Percentiles rank a stretch among this genome's conserved stretches.
Conservation (phyloP, 2,113 vertebrate genomes). For the Actenoides lindsayi region DNA sequence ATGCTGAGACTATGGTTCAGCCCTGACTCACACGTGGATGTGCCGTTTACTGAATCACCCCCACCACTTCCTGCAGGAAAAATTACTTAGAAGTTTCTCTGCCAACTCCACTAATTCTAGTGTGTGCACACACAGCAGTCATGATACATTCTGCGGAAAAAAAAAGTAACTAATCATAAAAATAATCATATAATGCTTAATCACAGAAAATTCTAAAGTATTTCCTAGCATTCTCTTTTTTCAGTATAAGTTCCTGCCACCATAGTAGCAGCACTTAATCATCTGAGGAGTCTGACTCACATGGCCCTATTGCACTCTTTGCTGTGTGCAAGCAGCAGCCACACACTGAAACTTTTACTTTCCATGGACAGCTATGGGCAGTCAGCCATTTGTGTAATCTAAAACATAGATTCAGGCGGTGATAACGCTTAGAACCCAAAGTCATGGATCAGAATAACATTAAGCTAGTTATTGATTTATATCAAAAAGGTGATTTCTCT, state of each 20-base stretch:
- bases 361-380: neutral
- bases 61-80: constrained; percentile 22
- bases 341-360: neutral
- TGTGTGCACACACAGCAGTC: neutral
- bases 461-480: neutral
- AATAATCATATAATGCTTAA: neutral
- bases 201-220: neutral
- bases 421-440: neutral
- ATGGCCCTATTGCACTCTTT: neutral
- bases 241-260: neutral
- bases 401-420: neutral
- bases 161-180: neutral
- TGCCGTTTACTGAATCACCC: constrained; percentile 28
- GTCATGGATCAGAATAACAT: neutral
- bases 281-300: neutral
- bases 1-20: neutral
- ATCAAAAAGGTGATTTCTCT: neutral
- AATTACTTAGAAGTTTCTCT: neutral
- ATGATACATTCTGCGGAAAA: neutral
- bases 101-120: neutral
- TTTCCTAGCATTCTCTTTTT: neutral
- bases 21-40: constrained; percentile 31
- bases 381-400: neutral
- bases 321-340: neutral
- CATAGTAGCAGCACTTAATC: neutral